phyloP scores from a whole-genome alignment of 2,888 invertebrate genomes.

The Andrena flavipes region DNA sequence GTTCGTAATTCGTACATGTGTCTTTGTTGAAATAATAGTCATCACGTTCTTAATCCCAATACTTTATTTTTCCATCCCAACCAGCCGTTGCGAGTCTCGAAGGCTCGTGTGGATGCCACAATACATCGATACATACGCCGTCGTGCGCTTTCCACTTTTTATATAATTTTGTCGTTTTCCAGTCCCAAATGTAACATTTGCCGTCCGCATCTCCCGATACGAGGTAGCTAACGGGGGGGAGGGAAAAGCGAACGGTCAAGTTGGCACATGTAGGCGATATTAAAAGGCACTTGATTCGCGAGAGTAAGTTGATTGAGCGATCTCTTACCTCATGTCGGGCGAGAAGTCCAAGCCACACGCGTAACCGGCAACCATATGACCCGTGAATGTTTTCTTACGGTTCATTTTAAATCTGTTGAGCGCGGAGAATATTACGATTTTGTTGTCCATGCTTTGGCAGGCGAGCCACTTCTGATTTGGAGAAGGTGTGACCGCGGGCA shows the following conservation, averaged over 20 bases:
- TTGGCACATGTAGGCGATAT: neutral
- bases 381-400: conserved; percentile 98
- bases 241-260: neutral
- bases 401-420: conserved; percentile 99
- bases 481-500: conserved; percentile 97
- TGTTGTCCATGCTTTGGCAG: conserved; percentile 99
- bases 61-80: conserved; percentile 99
- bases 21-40: conserved; percentile 7
- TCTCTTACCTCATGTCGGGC: conserved; percentile 96
- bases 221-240: conserved; percentile 90
- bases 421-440: conserved; percentile 98
- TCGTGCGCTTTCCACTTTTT: conserved; percentile 99
- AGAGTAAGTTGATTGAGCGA: neutral
- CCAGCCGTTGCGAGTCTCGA: conserved; percentile 99
- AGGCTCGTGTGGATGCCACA: conserved; percentile 99
- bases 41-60: conserved; percentile 93
- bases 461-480: conserved; percentile 99
- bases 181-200: conserved; percentile 99
- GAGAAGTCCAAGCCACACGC: conserved; percentile 99
- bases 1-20: neutral
- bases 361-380: conserved; percentile 99
- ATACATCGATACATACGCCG: conserved; percentile 95
- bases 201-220: conserved; percentile 99
- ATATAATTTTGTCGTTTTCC: conserved; percentile 99
- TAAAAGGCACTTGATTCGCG: neutral